Evolutionary conservation across 1,140 invertebrate species (phyloP), one percentile per base, ranked within the genome.

Genomic region (Caenorhabditis tropicalis): DNA sequence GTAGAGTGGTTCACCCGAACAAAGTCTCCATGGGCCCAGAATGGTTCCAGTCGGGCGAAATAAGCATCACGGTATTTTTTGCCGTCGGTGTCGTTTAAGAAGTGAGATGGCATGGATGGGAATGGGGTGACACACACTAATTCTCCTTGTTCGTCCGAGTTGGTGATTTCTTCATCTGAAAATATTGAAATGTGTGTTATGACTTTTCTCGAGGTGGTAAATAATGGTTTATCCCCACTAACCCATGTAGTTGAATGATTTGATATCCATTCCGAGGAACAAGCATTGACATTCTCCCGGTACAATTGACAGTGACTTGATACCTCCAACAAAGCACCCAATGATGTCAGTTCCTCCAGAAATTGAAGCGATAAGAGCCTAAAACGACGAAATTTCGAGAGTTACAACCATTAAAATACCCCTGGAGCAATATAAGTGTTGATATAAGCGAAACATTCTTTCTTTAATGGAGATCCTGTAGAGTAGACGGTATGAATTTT

Each of bases 11-110:
- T 93, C 49, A 94, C 91, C 58, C 90, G 86, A 86, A 93, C 93
- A 87, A 92, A 94, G 87, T 94, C 94, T n/a, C 93, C 93, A 90
- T 94, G 94, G 12, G 92, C 91, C 93, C 93, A 93, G 9, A 93
- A 91, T 46, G 39, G 49, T 16, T 80, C 53, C 36, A 85, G 79
- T 5, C 84, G 92, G n/a, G 88, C 89, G 89, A 94, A 94, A 88
- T 94, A 94, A 7, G 93, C 93, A 70, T 93, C 92, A 82, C 91
- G 91, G 88, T 94, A 94, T 27, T 82, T 85, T 16, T 81, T 93
- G 92, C 24, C 86, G 74, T 21, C 92, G 91, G 81, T 60, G 89
- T 94, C 94, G 89, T 93, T 93, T 91, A 93, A 93, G 89, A 94
- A 94, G 83, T 92, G 90, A 2, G 92, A 92, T 36, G 94, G 94